Conservation (phyloP, 2,888 invertebrate genomes). For the Malachius bipustulatus region DNA sequence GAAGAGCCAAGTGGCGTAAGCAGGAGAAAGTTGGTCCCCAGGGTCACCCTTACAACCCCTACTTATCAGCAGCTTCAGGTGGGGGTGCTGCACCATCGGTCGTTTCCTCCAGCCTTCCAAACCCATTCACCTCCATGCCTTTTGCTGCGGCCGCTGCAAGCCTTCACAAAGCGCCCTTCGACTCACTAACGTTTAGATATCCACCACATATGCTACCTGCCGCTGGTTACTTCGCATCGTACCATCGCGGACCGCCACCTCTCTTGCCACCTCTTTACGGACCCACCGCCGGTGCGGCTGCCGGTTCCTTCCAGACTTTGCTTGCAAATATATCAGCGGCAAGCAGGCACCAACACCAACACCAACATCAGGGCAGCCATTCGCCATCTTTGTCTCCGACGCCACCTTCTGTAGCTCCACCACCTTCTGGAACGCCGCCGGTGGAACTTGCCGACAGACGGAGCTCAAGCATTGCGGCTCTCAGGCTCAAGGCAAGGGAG, state of each 20-base stretch:
- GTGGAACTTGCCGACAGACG: slow-evolving; percentile 75
- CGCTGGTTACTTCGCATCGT: slow-evolving; percentile 46
- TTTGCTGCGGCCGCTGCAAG: no score
- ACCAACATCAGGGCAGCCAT: no score
- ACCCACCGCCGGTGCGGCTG: slow-evolving; percentile 44
- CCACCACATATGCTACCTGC: slow-evolving; percentile 47
- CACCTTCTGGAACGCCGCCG: slow-evolving; percentile 41
- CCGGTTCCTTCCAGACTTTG: slow-evolving; percentile 71
- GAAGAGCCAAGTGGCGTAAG: slow-evolving; percentile 86
- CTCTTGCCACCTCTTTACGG: slow-evolving; percentile 51
- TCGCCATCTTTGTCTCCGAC: slow-evolving; percentile 35
- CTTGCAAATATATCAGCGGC: slow-evolving; percentile 66
- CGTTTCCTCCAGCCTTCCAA: slow-evolving; percentile 66
- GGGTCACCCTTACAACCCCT: slow-evolving; percentile 82
- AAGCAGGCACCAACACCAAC: slow-evolving; percentile 43
- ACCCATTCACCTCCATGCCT: slow-evolving; percentile 71
- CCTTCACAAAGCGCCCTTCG: slow-evolving; percentile 62
- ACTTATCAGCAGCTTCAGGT: slow-evolving; percentile 50
- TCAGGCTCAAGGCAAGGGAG: slow-evolving; percentile 79
- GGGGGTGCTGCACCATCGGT: slow-evolving; percentile 53
- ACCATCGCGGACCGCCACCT: slow-evolving; percentile 50
- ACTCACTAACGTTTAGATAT: slow-evolving; percentile 62
- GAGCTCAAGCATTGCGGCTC: slow-evolving; percentile 76
- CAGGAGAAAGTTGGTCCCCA: slow-evolving; percentile 88
- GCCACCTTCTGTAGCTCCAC: slow-evolving; percentile 41